Conservation (phyloP, 2,797 vertebrate genomes). For the Myotis findleyi region DNA sequence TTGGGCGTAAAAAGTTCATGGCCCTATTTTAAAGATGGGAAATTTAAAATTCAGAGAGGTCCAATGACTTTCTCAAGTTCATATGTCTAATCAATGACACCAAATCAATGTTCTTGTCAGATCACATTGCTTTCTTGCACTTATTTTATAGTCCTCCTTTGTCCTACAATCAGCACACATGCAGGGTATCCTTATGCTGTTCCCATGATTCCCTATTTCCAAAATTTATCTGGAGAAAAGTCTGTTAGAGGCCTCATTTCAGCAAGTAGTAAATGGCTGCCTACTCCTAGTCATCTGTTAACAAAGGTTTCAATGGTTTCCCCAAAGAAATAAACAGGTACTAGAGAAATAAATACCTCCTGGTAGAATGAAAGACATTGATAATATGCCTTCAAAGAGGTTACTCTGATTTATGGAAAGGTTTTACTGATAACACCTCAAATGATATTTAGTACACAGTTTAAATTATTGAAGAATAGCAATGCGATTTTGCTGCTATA, state of each 20-base stretch:
- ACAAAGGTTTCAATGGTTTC: not conserved
- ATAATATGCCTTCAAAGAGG: not conserved
- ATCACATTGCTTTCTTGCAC: not conserved
- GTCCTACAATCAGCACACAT: not conserved
- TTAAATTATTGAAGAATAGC: not conserved
- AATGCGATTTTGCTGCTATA: not conserved
- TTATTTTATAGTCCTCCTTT: not conserved
- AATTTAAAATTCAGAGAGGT: constrained; percentile 12
- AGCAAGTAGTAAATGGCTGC: not conserved
- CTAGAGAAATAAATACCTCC: not conserved
- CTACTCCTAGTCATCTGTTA: not conserved
- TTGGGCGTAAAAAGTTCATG: not conserved
- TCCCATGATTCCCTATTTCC: not conserved
- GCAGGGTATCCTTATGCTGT: rapidly evolving
- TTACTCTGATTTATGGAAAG: not conserved
- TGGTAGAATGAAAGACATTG: not conserved
- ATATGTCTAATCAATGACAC: not conserved
- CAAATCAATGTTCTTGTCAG: not conserved
- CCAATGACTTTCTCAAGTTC: not conserved
- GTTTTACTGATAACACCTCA: not conserved
- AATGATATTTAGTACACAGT: not conserved
- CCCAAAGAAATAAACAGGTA: not conserved
- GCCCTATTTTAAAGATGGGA: not conserved
- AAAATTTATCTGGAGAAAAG: not conserved
- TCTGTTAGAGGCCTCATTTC: not conserved